Evolutionary conservation across 2,888 invertebrate genomes (phyloP), one percentile per base, ranked within the genome.

Genomic region (Cheilosia soror): DNA sequence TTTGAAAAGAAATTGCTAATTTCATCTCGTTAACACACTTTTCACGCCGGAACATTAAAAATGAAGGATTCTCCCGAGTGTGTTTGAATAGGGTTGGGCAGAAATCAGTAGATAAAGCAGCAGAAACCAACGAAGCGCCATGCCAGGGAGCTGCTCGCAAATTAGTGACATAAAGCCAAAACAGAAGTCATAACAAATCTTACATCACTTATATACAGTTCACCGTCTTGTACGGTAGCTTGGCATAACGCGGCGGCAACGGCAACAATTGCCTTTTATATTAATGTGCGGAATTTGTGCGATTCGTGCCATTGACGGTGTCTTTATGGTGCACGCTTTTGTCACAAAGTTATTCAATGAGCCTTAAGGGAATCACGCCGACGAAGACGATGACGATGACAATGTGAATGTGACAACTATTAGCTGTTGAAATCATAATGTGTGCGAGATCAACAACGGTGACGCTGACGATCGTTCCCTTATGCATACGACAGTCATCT

Each of bases 261-360:
- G 20, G 6, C 20, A 47, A 44, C 27, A n/a, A 31, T 29, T 58
- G 20, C 7, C 13, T 40, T 37, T 27, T 25, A n/a, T 58, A 65
- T 65, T 31, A 40, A 60, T 51, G 60, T 33, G 60, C 29, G 42
- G 55, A 49, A 49, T 63, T 66, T 82, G 51, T 55, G 55, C 42
- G 55, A 69, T 40, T 79, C 83, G 69, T 79, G 75, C 68, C 49
- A 78, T 49, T 73, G 78, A 69, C 65, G 69, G 73, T 66, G 63
- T 42, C 72, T 79, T 63, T 79, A 71, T 75, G 80, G 58, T 42
- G 63, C 84, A 84, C 73, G 71, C 75, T 84, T 73, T 79, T 33
- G 66, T 83, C 71, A 65, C 78, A 60, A 77, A 53, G 25, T 47
- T 42, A 68, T 58, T 65, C 58, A 79, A 79, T 65, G 55, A 40